Conservation (phyloP, 35 echinoderm and acorn worm genomes). For the Amphiura filiformis region DNA sequence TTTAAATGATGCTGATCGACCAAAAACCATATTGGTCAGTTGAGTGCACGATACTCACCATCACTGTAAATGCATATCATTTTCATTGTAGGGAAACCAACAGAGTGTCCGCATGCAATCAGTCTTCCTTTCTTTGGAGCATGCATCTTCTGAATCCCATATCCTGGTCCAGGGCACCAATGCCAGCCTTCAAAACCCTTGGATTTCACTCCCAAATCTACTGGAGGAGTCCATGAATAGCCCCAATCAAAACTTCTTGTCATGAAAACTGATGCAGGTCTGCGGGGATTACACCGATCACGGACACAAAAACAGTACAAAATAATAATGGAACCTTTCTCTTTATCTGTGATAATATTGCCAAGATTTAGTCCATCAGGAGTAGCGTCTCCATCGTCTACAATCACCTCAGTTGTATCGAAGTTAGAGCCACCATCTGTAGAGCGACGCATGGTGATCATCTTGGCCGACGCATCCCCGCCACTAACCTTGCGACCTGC, state of each 20-base stretch:
- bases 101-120: conserved; percentile 75
- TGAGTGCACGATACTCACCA: conserved; percentile 42
- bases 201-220: conserved; percentile 45
- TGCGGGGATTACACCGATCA: conserved; percentile 9
- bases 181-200: conserved; percentile 21
- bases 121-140: conserved; percentile 72
- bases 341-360: conserved; percentile 48
- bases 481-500: not conserved
- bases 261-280: conserved; percentile 49
- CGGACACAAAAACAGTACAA: conserved; percentile 76
- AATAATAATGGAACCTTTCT: conserved; percentile 49
- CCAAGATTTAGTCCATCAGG: conserved; percentile 80
- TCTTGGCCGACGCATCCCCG: conserved; percentile 19
- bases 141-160: conserved; percentile 81
- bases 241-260: conserved; percentile 69
- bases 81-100: conserved; percentile 24
- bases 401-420: not conserved
- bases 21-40: not conserved
- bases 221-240: conserved; percentile 58
- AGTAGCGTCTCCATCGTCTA: conserved; percentile 52
- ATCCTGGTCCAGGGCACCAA: conserved; percentile 80
- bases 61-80: conserved; percentile 82
- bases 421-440: not conserved
- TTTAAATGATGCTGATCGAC: not conserved
- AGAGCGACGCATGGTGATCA: conserved; percentile 21